Evolutionary conservation across 2,113 vertebrate genomes (phyloP).

Genomic region (Dermatemys mawii): DNA sequence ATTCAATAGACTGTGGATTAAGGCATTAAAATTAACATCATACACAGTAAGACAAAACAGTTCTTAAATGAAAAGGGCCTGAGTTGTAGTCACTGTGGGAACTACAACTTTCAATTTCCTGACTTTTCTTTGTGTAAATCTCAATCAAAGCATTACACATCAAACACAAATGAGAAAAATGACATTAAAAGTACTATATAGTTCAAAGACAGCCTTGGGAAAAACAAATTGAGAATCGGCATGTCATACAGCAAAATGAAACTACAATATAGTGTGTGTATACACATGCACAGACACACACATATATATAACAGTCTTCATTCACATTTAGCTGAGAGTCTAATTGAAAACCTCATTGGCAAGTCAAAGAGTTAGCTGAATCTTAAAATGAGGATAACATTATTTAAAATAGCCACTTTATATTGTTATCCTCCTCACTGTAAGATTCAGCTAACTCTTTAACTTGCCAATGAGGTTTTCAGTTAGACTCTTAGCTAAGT

Average conservation of each 20-base stretch:
- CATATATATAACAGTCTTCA: background rate
- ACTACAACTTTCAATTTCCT: background rate
- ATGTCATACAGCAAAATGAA: slow-evolving; percentile 5
- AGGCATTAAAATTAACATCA: background rate
- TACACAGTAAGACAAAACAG: background rate
- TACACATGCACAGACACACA: too few relatives aligned
- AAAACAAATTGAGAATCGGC: background rate
- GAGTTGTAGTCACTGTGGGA: background rate
- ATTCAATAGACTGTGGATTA: background rate
- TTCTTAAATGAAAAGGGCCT: background rate
- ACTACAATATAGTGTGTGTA: background rate
- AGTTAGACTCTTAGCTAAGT: background rate
- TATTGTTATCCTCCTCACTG: background rate
- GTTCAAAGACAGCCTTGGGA: background rate
- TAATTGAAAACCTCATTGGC: background rate
- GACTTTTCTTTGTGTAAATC: background rate
- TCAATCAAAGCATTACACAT: background rate
- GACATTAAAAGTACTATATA: background rate
- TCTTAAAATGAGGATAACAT: background rate
- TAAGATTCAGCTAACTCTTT: background rate
- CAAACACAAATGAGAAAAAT: background rate
- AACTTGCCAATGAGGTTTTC: background rate
- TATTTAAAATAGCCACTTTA: background rate
- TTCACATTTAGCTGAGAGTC: background rate
- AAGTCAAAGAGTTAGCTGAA: background rate